Conservation (phyloP, 2,113 vertebrate genomes). For the Phalacrocorax brasilianus region DNA sequence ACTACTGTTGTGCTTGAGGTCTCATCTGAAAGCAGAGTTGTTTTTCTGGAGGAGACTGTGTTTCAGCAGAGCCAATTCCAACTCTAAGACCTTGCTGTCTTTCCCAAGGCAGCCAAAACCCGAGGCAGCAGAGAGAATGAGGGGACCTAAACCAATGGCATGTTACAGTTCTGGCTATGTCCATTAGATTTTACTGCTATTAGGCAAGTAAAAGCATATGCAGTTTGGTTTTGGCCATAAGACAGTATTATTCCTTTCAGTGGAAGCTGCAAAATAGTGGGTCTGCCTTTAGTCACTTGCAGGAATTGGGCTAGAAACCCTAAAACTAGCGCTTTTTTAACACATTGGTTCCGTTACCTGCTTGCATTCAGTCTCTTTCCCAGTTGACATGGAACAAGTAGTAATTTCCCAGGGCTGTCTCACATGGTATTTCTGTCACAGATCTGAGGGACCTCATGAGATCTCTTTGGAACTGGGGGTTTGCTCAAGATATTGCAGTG, state of each 20-base stretch:
- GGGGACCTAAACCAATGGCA: not conserved
- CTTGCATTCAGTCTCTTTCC: not conserved
- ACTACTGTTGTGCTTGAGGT: not conserved
- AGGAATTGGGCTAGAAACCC: not conserved
- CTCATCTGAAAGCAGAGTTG: not conserved
- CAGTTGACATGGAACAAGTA: not conserved
- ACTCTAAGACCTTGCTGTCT: not conserved
- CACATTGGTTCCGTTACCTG: accelerated
- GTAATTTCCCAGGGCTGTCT: not conserved
- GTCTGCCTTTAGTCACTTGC: not conserved
- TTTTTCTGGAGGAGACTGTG: not conserved
- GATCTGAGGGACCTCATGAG: not conserved
- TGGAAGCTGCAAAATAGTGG: not conserved
- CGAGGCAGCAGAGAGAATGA: not conserved
- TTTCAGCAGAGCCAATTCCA: not conserved
- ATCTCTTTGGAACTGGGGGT: not conserved
- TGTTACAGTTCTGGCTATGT: not conserved
- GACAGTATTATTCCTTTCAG: not conserved
- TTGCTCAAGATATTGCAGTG: not conserved
- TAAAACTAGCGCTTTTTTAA: not conserved
- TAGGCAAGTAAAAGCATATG: not conserved
- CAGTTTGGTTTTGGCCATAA: not conserved
- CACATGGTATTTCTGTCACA: not conserved
- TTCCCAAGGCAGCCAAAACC: not conserved
- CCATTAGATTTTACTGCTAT: not conserved